phyloP scores from a whole-genome alignment of 2,113 vertebrate genomes.

The Pterocles orientalis region DNA sequence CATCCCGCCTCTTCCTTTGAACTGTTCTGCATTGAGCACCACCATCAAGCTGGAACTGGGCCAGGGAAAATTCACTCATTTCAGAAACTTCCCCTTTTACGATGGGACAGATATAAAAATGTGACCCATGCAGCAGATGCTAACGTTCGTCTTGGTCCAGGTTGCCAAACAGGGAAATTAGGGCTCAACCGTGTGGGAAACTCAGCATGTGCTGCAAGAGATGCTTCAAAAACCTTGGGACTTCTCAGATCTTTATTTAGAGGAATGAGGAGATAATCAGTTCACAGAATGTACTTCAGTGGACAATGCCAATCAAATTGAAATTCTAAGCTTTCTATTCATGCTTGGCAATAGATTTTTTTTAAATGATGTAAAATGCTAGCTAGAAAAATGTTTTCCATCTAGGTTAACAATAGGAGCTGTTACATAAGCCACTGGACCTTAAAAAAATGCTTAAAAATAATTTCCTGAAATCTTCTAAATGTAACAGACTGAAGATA shows the following conservation, averaged over 20 bases:
- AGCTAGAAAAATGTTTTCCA: slow-evolving; percentile 6
- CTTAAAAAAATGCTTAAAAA: neutral
- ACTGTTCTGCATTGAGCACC: rapidly evolving
- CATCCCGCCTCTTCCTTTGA: neutral
- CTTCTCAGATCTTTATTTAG: neutral
- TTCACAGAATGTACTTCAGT: neutral
- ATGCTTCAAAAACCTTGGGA: neutral
- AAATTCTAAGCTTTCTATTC: neutral
- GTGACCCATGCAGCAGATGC: neutral
- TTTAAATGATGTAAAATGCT: neutral
- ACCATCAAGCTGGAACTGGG: neutral
- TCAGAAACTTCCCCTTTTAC: neutral
- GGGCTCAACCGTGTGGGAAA: neutral
- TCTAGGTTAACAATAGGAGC: slow-evolving; percentile 6
- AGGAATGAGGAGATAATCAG: neutral
- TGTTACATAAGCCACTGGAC: neutral
- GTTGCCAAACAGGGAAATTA: neutral
- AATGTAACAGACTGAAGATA: neutral
- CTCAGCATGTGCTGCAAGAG: neutral
- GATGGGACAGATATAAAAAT: neutral
- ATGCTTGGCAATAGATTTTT: neutral
- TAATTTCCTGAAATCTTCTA: slow-evolving; percentile 7
- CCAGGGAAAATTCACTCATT: neutral
- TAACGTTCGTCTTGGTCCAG: rapidly evolving
- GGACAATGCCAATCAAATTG: neutral